Evolutionary conservation across 2,113 vertebrate genomes (phyloP).

Genomic region (Plestiodon gilberti): DNA sequence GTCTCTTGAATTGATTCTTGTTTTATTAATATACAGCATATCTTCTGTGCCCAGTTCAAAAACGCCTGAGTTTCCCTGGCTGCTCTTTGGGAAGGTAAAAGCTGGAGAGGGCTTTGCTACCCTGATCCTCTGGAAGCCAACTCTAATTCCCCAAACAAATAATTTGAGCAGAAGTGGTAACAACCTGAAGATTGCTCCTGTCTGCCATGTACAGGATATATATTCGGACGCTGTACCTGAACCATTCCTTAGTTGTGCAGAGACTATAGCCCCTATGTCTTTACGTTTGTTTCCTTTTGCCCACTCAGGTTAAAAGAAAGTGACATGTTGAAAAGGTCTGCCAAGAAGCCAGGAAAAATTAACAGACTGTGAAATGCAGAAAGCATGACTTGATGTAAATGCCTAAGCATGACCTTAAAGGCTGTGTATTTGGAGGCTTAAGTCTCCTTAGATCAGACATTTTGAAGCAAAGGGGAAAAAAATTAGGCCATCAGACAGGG

Average conservation of each 20-base stretch:
- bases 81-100: too few species aligned
- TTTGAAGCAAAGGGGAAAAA: neutral
- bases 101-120: too few species aligned
- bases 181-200: neutral
- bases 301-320: neutral
- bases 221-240: neutral
- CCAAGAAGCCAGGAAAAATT: neutral
- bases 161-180: neutral
- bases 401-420: constrained; percentile 3
- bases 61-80: too few species aligned
- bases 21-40: too few species aligned
- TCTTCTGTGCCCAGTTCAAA: too few species aligned
- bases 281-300: neutral
- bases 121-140: too few species aligned
- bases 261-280: neutral
- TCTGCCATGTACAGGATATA: neutral
- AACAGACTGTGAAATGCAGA: neutral
- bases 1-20: too few species aligned
- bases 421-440: constrained; percentile 30
- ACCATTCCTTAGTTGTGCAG: neutral
- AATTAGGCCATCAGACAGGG: neutral
- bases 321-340: neutral
- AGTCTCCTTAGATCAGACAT: constrained; percentile 16
- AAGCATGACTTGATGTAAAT: neutral
- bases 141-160: too few species aligned